phyloP scores from a whole-genome alignment of 2,888 invertebrate species.

The Phymatocera aterrima region DNA sequence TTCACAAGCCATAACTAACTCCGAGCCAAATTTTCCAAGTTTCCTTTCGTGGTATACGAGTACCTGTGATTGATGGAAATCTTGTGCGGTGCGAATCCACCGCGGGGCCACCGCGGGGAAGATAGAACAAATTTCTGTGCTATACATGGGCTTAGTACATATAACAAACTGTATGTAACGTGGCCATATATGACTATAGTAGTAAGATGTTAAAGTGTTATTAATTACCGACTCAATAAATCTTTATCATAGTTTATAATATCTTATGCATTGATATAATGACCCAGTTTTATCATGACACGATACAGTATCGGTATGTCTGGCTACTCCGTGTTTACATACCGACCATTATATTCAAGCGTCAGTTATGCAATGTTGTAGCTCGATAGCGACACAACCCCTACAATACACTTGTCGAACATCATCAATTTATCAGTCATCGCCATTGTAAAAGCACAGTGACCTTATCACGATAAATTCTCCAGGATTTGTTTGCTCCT shows the following conservation, averaged over 20 bases:
- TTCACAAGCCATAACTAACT: too few species aligned
- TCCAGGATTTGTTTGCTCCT: background rate
- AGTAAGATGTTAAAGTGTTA: constrained; percentile 1
- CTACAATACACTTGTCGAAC: too few species aligned
- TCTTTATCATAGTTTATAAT: background rate
- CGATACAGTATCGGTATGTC: too few species aligned
- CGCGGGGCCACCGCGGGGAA: too few species aligned
- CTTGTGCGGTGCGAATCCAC: too few species aligned
- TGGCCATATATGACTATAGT: too few species aligned
- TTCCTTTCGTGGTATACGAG: too few species aligned
- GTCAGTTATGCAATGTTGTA: constrained; percentile 16
- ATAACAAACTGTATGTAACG: too few species aligned
- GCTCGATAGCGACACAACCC: constrained; percentile 4
- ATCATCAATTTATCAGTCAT: constrained; percentile 16
- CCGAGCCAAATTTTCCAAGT: too few species aligned
- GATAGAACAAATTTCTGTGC: too few species aligned
- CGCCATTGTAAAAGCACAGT: background rate
- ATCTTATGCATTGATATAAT: constrained; percentile 51
- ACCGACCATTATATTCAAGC: background rate
- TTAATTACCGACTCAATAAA: constrained; percentile 33
- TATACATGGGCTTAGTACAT: too few species aligned
- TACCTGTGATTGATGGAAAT: too few species aligned
- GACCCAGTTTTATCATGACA: constrained; percentile 63
- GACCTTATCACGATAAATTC: background rate
- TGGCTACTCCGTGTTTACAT: background rate